Evolutionary conservation across 2,888 invertebrate species (phyloP), one percentile per base, ranked within the genome.

Genomic region (Gisinianus flammeolus): DNA sequence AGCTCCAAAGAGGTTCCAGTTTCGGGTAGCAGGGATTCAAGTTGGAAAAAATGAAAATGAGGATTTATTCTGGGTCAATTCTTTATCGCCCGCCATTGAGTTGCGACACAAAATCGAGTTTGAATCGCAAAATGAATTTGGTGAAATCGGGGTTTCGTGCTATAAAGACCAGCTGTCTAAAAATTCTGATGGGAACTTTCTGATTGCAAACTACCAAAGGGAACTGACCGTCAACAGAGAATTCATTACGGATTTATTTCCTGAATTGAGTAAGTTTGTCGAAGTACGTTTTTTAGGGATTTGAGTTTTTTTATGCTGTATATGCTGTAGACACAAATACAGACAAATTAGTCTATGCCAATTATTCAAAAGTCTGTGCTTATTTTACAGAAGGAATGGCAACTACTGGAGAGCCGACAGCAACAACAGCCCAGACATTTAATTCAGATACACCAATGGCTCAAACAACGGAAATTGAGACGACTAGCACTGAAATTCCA

Each of bases 261-360:
- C 62, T 12, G 58, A 58, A n/a, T 58, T 64, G 28, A 28, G 62
- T 44, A 44, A 44, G n/a, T n/a, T n/a, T n/a, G n/a, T n/a, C n/a
- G n/a, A n/a, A n/a, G n/a, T n/a, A n/a, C n/a, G n/a, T n/a, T n/a
- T n/a, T n/a, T n/a, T n/a, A n/a, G n/a, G n/a, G n/a, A n/a, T n/a
- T n/a, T n/a, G n/a, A n/a, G n/a, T n/a, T n/a, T n/a, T n/a, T n/a
- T n/a, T n/a, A n/a, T n/a, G n/a, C n/a, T n/a, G n/a, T n/a, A n/a
- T n/a, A n/a, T n/a, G n/a, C n/a, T n/a, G n/a, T n/a, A n/a, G n/a
- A n/a, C n/a, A n/a, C n/a, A n/a, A n/a, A n/a, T n/a, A n/a, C n/a
- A n/a, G n/a, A n/a, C n/a, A n/a, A n/a, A n/a, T n/a, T n/a, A n/a
- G n/a, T n/a, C n/a, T n/a, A n/a, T n/a, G n/a, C n/a, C n/a, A n/a